Percentiles rank a stretch among this genome's conserved stretches.
These are phyloP conservation scores for Erebia ligea DNA, from an alignment of 2,888 invertebrate species.

Conservation along the genomic window DNA sequence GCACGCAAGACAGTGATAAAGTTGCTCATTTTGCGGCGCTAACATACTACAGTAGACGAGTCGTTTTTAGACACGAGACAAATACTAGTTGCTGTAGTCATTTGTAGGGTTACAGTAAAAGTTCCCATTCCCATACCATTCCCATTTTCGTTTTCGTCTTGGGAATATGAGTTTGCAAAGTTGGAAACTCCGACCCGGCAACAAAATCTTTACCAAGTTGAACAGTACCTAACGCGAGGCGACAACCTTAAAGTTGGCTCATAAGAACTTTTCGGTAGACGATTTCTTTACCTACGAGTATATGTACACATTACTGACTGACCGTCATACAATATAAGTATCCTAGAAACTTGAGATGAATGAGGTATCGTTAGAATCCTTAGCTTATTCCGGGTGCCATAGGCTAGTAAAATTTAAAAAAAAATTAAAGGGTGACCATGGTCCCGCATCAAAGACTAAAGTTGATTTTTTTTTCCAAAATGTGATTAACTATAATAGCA, in stretches of 20 bases:
- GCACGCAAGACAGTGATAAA: background rate
- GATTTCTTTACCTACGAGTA: too few species aligned
- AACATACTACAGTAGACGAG: background rate
- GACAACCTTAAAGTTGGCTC: background rate
- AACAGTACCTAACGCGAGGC: background rate
- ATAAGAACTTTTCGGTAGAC: background rate
- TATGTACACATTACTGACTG: too few species aligned
- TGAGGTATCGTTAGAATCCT: too few species aligned
- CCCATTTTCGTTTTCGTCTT: background rate
- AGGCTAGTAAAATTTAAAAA: too few species aligned
- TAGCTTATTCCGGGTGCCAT: too few species aligned
- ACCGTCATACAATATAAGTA: too few species aligned
- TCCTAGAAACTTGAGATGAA: too few species aligned
- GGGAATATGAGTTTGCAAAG: constrained; percentile 4
- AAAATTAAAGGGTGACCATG: too few species aligned
- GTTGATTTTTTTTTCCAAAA: too few species aligned
- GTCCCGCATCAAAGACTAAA: too few species aligned
- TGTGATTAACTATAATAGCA: too few species aligned
- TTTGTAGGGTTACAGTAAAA: background rate
- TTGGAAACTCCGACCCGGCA: background rate
- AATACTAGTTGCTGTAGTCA: background rate
- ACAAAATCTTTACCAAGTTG: background rate
- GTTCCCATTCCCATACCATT: too few species aligned
- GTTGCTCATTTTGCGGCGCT: background rate
- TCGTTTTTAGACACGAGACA: background rate